phyloP scores from a whole-genome alignment of 1,140 invertebrate species.

The Saccostrea glomerata region DNA sequence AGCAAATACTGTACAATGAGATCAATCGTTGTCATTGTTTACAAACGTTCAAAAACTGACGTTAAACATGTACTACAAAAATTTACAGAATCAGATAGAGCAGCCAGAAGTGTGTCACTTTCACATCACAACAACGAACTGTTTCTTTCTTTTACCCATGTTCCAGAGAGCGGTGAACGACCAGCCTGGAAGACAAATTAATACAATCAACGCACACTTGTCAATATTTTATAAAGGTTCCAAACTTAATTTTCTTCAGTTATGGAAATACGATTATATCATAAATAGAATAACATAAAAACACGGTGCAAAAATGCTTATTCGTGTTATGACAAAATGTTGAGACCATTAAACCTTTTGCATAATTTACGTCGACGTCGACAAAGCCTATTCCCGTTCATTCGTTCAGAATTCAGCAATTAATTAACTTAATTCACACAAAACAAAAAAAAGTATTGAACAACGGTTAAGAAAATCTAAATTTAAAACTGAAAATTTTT shows the following conservation, averaged over 20 bases:
- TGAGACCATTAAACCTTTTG: background rate
- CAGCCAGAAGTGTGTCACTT: background rate
- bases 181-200: background rate
- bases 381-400: background rate
- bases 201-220: slow-evolving; percentile 3
- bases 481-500: no score
- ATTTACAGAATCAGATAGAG: background rate
- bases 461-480: no score
- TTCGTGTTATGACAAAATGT: background rate
- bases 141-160: slow-evolving; percentile 32
- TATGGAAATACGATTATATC: slow-evolving; percentile 8
- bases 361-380: background rate
- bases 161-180: background rate
- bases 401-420: no score
- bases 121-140: background rate
- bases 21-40: slow-evolving; percentile 49
- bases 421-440: no score
- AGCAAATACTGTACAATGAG: no score
- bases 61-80: background rate
- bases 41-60: background rate
- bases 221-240: slow-evolving; percentile 33
- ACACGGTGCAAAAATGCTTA: background rate
- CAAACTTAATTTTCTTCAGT: slow-evolving; percentile 5
- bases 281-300: slow-evolving; percentile 12
- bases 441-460: no score